A percentile compares a stretch with the other conserved stretches of the same genome.
phyloP scores from a whole-genome alignment of 2,888 invertebrate species.

The Idaea aversata region DNA sequence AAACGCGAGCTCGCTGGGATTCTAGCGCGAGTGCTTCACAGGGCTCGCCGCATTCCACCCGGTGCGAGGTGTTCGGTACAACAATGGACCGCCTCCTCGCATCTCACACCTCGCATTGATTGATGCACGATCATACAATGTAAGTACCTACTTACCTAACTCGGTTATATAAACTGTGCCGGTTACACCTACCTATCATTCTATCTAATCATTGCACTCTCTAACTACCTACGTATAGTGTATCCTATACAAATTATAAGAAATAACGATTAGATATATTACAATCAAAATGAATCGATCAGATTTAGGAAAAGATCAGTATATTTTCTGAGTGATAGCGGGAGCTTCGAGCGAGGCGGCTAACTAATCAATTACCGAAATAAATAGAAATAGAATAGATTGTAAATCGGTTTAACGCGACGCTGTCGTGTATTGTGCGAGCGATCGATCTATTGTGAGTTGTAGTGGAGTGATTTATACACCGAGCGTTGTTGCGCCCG shows the following conservation, averaged over 20 bases:
- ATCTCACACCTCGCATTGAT: background rate
- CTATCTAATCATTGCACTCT: background rate
- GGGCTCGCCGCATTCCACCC: background rate
- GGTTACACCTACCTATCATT: background rate
- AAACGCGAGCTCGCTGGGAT: slow-evolving; percentile 45
- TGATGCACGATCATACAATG: background rate
- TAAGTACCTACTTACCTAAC: no score
- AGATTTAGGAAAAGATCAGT: no score
- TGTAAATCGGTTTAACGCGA: background rate
- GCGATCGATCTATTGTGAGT: slow-evolving; percentile 22
- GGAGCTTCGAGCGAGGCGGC: background rate
- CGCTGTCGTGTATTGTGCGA: background rate
- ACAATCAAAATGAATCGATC: no score
- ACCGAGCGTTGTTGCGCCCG: slow-evolving; percentile 26
- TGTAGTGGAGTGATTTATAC: slow-evolving; percentile 3
- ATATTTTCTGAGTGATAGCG: no score
- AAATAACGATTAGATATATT: no score
- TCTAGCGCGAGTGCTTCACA: slow-evolving; percentile 37
- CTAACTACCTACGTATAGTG: background rate
- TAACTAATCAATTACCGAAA: slow-evolving; percentile 2
- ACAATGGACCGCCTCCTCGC: background rate
- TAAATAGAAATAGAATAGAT: slow-evolving; percentile 1
- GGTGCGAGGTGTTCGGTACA: background rate
- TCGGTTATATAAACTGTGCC: background rate
- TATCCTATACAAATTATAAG: no score